A percentile compares a stretch with the other conserved stretches of the same genome.
These are phyloP conservation scores for Lasioglossum malachurum DNA, from an alignment of 2,888 invertebrate species.

Conservation along the genomic window DNA sequence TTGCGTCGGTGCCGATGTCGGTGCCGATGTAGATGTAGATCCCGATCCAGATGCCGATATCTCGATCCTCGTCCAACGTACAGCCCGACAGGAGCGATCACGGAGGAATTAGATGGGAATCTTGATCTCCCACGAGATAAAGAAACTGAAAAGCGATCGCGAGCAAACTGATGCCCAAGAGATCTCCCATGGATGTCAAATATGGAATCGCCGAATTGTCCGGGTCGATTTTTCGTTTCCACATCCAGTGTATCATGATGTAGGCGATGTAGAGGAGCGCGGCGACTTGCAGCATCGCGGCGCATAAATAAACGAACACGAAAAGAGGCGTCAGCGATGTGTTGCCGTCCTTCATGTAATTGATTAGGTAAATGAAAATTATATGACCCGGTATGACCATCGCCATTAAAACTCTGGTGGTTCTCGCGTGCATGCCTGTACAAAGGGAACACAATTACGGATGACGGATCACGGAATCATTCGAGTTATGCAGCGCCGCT, in stretches of 20 bases:
- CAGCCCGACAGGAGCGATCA: background rate
- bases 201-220: conserved; percentile 93
- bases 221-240: conserved; percentile 89
- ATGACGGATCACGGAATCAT: background rate
- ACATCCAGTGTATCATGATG: conserved; percentile 88
- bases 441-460: background rate
- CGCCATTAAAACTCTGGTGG: conserved; percentile 89
- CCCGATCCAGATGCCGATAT: background rate
- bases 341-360: conserved; percentile 89
- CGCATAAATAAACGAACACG: conserved; percentile 89
- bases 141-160: conserved; percentile 88
- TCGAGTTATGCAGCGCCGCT: conserved; percentile 2
- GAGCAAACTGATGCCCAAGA: conserved; percentile 90
- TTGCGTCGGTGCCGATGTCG: background rate
- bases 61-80: background rate
- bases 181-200: conserved; percentile 91
- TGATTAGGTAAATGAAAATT: conserved; percentile 90
- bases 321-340: conserved; percentile 89
- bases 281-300: conserved; percentile 88
- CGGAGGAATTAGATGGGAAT: conserved; percentile 81
- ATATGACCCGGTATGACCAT: conserved; percentile 93
- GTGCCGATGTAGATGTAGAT: background rate
- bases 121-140: conserved; percentile 87
- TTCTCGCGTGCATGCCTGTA: conserved; percentile 88
- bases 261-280: conserved; percentile 88